phyloP scores from a whole-genome alignment of 2,888 invertebrate species.

The Ectemnius lituratus region DNA sequence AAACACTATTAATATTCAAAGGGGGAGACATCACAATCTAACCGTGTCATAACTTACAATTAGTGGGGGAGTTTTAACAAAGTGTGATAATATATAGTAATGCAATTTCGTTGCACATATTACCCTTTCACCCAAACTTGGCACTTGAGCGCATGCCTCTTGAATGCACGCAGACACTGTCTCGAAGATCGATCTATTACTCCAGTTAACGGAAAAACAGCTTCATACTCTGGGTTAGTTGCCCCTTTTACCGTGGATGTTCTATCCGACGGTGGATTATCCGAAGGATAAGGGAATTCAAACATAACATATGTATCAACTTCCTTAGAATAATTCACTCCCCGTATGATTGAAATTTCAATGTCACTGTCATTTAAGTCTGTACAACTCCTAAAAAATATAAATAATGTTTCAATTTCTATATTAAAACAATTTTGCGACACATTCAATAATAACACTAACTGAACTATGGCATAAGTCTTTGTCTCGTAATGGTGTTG shows the following conservation, averaged over 20 bases:
- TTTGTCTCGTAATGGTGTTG: constrained; percentile 96
- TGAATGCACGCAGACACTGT: constrained; percentile 91
- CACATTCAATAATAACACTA: constrained; percentile 64
- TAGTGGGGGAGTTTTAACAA: no score
- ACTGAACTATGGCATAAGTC: constrained; percentile 94
- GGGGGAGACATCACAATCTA: background rate
- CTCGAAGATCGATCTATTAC: constrained; percentile 89
- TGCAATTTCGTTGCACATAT: constrained; percentile 63
- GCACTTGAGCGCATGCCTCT: constrained; percentile 92
- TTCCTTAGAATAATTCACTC: constrained; percentile 93
- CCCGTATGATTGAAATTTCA: constrained; percentile 91
- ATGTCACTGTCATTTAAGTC: constrained; percentile 95
- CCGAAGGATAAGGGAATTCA: constrained; percentile 94
- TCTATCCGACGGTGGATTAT: constrained; percentile 86
- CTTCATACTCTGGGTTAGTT: constrained; percentile 93
- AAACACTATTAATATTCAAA: background rate
- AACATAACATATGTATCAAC: constrained; percentile 95
- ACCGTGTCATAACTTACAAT: background rate
- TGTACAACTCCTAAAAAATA: constrained; percentile 85
- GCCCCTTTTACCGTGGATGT: constrained; percentile 90
- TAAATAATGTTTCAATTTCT: background rate
- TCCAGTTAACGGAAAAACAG: constrained; percentile 84
- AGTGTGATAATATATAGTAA: constrained; percentile 27
- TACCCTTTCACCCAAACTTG: constrained; percentile 96
- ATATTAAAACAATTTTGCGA: background rate